Evolutionary conservation across 2,797 vertebrate species (phyloP), one percentile per base, ranked within the genome.

Genomic region (Gobionotothen gibberifrons): DNA sequence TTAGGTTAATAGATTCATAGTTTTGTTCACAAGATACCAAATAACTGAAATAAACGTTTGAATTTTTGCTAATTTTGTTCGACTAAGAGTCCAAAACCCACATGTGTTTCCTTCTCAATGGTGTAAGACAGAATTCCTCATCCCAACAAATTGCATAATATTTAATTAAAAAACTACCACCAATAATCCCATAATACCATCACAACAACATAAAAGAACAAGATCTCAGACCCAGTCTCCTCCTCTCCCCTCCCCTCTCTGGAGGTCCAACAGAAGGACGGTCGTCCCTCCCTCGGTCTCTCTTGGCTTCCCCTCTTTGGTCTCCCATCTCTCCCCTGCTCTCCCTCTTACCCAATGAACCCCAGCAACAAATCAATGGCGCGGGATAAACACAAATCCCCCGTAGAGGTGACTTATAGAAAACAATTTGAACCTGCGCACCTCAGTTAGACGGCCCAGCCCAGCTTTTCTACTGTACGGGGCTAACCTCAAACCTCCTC

Each of bases 331-430:
- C 57, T 73, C 67, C 66, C 67, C 78, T 69, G 72, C 75, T 75
- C 76, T 82, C 80, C 58, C 47, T 76, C 75, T 86, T 84, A 85
- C 74, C 84, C 82, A 81, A 74, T 84, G 85, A 90, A 87, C 84
- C 89, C 84, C 83, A 75, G 85, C 78, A 85, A 88, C 90, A 90
- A 93, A 94, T 94, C 92, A 91, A 93, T 94, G 90, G 81, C 76
- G 72, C 48, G 86, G 89, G 90, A 90, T 92, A 88, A 93, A 89
- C 89, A 86, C 83, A 89, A 92, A 90, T 93, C 90, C 91, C 90
- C 91, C 42, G 55, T 63, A 92, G 92, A 91, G 89, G 91, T 92
- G 92, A 93, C 91, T 93, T 91, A 92, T 92, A 92, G 92, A 92
- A 91, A 93, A 92, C 92, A 90, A 89, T 92, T 92, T 92, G 92